phyloP scores from a whole-genome alignment of 2,797 vertebrate genomes.

The Periophthalmus magnuspinnatus region DNA sequence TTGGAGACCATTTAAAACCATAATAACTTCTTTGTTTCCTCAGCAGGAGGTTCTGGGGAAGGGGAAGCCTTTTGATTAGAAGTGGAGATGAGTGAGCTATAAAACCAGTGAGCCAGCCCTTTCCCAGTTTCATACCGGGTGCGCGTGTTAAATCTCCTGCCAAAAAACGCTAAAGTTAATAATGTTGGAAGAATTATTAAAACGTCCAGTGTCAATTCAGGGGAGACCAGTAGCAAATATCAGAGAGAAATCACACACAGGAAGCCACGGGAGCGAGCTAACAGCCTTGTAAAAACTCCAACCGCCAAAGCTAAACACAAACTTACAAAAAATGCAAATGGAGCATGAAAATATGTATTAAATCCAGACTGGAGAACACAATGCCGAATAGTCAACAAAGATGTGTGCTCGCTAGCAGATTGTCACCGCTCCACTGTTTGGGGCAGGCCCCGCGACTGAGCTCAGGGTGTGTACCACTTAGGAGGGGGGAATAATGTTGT shows the following conservation, averaged over 20 bases:
- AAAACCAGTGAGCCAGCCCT: constrained; percentile 65
- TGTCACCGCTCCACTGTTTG: constrained; percentile 59
- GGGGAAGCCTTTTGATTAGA: constrained; percentile 74
- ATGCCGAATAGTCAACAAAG: constrained; percentile 58
- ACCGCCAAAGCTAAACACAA: constrained; percentile 49
- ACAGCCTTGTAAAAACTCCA: constrained; percentile 50
- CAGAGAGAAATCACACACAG: constrained; percentile 33
- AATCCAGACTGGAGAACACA: constrained; percentile 65
- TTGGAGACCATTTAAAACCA: constrained; percentile 77
- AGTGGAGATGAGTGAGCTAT: constrained; percentile 69
- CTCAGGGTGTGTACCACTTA: constrained; percentile 68
- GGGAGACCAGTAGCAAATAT: constrained; percentile 33
- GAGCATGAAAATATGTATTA: constrained; percentile 67
- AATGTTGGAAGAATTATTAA: constrained; percentile 52
- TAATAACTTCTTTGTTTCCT: constrained; percentile 75
- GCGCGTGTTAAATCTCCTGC: constrained; percentile 40
- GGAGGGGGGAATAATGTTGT: constrained; percentile 67
- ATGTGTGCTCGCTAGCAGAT: constrained; percentile 52
- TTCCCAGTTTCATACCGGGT: constrained; percentile 35
- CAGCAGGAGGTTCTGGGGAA: constrained; percentile 65
- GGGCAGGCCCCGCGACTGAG: constrained; percentile 59
- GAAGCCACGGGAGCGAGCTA: constrained; percentile 44
- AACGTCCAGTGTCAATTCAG: constrained; percentile 32
- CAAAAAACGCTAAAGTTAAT: constrained; percentile 45
- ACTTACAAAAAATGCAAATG: constrained; percentile 62